Percentiles rank a stretch among this genome's conserved stretches.
These are phyloP conservation scores for Dryas iulia DNA, from an alignment of 1,140 invertebrate species.

Conservation along the genomic window DNA sequence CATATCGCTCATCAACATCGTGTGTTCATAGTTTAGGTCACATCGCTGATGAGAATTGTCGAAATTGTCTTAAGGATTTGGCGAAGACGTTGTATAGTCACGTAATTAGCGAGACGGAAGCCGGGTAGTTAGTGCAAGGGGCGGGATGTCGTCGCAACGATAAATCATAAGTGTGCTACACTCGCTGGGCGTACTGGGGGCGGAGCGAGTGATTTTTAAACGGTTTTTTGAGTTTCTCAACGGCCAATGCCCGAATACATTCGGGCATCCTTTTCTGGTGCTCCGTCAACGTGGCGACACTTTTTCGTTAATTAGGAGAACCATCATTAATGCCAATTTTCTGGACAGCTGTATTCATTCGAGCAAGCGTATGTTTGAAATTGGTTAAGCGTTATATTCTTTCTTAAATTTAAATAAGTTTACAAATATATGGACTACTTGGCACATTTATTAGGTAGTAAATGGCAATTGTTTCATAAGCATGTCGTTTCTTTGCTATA, in stretches of 20 bases:
- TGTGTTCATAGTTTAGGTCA: slow-evolving; percentile 17
- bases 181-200: slow-evolving; percentile 68
- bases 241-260: slow-evolving; percentile 68
- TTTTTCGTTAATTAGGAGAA: slow-evolving; percentile 77
- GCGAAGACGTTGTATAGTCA: slow-evolving; percentile 58
- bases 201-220: slow-evolving; percentile 78
- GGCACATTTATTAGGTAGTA: neutral
- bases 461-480: neutral
- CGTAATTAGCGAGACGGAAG: slow-evolving; percentile 73
- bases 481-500: slow-evolving; percentile 20
- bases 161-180: slow-evolving; percentile 77
- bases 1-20: neutral
- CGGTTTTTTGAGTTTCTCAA: slow-evolving; percentile 73
- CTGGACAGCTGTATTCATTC: slow-evolving; percentile 44
- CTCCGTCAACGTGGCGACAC: slow-evolving; percentile 65
- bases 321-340: slow-evolving; percentile 69
- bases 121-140: slow-evolving; percentile 69
- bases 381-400: neutral
- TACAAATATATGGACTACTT: neutral
- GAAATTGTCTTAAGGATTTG: slow-evolving; percentile 58
- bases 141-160: slow-evolving; percentile 72
- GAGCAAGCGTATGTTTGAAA: neutral
- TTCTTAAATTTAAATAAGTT: neutral
- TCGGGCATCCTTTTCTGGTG: slow-evolving; percentile 69
- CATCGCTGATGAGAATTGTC: slow-evolving; percentile 13